phyloP scores from a whole-genome alignment of 2,888 invertebrate genomes.

The Aromia moschata region DNA sequence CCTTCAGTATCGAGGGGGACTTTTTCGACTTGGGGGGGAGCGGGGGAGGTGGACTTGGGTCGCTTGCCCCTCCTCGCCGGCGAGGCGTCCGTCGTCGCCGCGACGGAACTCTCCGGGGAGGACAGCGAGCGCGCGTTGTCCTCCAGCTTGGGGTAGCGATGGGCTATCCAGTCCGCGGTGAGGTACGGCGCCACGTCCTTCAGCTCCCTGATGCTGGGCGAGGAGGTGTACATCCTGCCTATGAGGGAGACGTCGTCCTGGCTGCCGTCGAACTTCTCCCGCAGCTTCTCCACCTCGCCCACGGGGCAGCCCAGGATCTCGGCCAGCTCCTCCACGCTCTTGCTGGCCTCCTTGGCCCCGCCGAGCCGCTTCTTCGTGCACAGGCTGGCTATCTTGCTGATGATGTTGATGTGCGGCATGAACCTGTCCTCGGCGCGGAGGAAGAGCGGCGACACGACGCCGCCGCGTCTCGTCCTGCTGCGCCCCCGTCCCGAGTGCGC shows the following conservation, averaged over 20 bases:
- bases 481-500: conserved; percentile 63
- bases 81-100: conserved; percentile 53
- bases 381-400: conserved; percentile 80
- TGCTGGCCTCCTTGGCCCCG: conserved; percentile 40
- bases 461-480: conserved; percentile 62
- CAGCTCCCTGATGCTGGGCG: conserved; percentile 80
- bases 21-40: conserved; percentile 61
- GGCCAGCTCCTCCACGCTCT: conserved; percentile 57
- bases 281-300: conserved; percentile 78
- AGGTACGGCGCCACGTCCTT: conserved; percentile 82
- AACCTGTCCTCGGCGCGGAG: conserved; percentile 75
- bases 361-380: conserved; percentile 57
- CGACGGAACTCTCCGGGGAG: conserved; percentile 61
- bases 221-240: conserved; percentile 83
- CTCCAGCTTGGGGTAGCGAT: conserved; percentile 75
- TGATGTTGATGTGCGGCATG: conserved; percentile 91
- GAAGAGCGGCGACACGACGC: conserved; percentile 72
- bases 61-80: conserved; percentile 62
- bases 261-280: conserved; percentile 75
- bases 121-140: conserved; percentile 75
- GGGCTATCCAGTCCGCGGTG: conserved; percentile 83
- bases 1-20: conserved; percentile 60
- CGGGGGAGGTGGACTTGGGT: conserved; percentile 65
- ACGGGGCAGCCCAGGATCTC: conserved; percentile 62
- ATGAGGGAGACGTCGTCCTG: conserved; percentile 68